Evolutionary conservation across 1,140 invertebrate genomes (phyloP), one percentile per base, ranked within the genome.

Genomic region (Trichonephila clavata): DNA sequence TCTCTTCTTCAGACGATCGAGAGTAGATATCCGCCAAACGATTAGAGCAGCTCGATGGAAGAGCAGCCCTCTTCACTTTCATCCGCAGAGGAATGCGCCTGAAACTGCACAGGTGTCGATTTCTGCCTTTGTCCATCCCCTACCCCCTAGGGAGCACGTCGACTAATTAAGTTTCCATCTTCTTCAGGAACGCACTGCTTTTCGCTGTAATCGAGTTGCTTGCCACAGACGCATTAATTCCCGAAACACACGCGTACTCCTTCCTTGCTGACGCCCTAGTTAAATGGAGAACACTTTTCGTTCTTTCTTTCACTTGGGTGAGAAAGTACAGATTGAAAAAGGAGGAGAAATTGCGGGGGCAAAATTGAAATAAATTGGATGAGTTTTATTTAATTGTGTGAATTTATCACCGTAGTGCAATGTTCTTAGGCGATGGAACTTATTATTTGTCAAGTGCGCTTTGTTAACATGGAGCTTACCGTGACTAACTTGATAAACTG

Each of bases 41-140:
- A 77, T 77, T 39, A 77, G 71, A 32, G 71, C 13, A 2, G 24
- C 27, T 39, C 27, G 3, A 32, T 39, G 61, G 61, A 63, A 63
- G 61, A 63, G 61, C 50, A 50, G 50, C 50, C 61, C 61, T 63
- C 61, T 63, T 63, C 61, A 21, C 61, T 63, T 63, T 21, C 21
- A 18, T 63, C 16, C 21, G 18, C 61, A 63, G 16, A 18, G 24
- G 24, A 14, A 32, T 27, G 18, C 18, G 14, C 32, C 27, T 77
- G 71, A 77, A 77, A 77, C 71, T 39, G 71, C 71, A 77, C 71
- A 77, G 71, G 71, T 77, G 71, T 77, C 71, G 71, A 77, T 77
- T 77, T 39, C 71, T 77, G 71, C 71, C 71, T 77, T 18, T 27
- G 14, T 27, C 68, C 24, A 18, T 24, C 27, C 24, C 68, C 27